A percentile compares a stretch with the other conserved stretches of the same genome.
Conservation (phyloP, 2,888 invertebrate species). For the Bembecia ichneumoniformis region DNA sequence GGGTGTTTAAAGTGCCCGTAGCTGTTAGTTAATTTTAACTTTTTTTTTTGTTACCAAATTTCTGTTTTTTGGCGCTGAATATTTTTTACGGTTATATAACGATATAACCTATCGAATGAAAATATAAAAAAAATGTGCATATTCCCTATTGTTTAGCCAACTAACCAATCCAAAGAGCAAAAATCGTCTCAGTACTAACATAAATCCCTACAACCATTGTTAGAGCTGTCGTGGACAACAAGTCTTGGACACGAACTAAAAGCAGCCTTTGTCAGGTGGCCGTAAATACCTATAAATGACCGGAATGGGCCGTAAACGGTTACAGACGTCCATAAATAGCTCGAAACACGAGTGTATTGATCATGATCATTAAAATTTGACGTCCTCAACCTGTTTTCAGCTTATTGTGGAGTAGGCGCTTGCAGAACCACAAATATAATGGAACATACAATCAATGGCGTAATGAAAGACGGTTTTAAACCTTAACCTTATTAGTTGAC, state of each 20-base stretch:
- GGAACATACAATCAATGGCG: too few relatives aligned
- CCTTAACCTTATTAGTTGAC: too few relatives aligned
- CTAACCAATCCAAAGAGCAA: slow-evolving; percentile 26
- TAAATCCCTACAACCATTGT: slow-evolving; percentile 44
- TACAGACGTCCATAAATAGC: slow-evolving; percentile 24
- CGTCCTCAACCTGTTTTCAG: background rate
- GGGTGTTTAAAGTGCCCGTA: too few relatives aligned
- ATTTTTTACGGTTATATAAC: too few relatives aligned
- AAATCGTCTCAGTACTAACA: slow-evolving; percentile 41
- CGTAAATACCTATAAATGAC: slow-evolving; percentile 31
- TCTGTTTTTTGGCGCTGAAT: too few relatives aligned
- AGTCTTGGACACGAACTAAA: slow-evolving; percentile 34
- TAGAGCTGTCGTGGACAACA: slow-evolving; percentile 22
- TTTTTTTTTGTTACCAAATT: too few relatives aligned
- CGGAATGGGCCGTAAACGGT: slow-evolving; percentile 28
- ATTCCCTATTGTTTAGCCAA: too few relatives aligned
- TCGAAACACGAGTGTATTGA: slow-evolving; percentile 18
- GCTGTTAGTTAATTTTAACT: too few relatives aligned
- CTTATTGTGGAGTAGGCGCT: background rate
- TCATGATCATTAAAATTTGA: slow-evolving; percentile 32
- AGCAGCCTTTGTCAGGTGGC: slow-evolving; percentile 32
- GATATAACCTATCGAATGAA: too few relatives aligned
- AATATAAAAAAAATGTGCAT: too few relatives aligned
- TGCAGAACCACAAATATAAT: too few relatives aligned
- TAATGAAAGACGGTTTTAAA: too few relatives aligned